These are phyloP conservation scores for Diplosoma virens DNA, from an alignment of 23 tunicate species.

Conservation along the genomic window DNA sequence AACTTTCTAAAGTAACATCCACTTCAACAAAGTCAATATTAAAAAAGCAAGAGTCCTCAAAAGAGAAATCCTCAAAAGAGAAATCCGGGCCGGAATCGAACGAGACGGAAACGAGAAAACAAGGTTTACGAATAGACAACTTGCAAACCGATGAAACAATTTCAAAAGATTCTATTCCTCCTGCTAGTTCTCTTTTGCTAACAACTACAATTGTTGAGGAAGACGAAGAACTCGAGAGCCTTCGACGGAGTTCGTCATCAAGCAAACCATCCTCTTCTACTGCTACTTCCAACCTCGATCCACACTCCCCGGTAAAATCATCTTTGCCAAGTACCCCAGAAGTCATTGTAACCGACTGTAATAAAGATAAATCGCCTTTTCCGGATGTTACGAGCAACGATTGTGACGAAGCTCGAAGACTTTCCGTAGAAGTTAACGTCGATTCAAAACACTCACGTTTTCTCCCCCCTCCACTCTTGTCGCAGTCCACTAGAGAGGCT, in stretches of 20 bases:
- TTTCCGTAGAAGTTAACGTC: background rate
- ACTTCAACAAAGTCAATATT: conserved; percentile 32
- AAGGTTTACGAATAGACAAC: conserved; percentile 28
- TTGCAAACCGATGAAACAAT: background rate
- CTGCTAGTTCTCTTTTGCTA: conserved; percentile 18
- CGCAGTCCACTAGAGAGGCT: conserved; percentile 32
- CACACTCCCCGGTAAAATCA: too few species aligned
- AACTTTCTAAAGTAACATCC: too few species aligned
- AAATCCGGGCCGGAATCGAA: too few species aligned
- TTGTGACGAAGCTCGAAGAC: conserved; percentile 16
- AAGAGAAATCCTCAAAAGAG: background rate
- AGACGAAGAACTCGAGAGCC: conserved; percentile 39
- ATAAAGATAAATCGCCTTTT: background rate
- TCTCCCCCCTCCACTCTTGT: conserved; percentile 13
- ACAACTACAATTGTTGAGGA: conserved; percentile 67
- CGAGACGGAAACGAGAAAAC: too few species aligned
- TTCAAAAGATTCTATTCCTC: background rate
- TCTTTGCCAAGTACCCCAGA: background rate
- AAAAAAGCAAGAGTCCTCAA: background rate
- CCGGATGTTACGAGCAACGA: conserved; percentile 1
- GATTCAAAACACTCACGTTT: background rate
- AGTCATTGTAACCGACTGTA: background rate
- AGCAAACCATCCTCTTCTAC: too few species aligned
- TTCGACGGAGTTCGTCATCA: background rate
- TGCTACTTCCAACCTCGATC: background rate